phyloP scores from a whole-genome alignment of 2,113 vertebrate genomes.

The Lipotes vexillifer region DNA sequence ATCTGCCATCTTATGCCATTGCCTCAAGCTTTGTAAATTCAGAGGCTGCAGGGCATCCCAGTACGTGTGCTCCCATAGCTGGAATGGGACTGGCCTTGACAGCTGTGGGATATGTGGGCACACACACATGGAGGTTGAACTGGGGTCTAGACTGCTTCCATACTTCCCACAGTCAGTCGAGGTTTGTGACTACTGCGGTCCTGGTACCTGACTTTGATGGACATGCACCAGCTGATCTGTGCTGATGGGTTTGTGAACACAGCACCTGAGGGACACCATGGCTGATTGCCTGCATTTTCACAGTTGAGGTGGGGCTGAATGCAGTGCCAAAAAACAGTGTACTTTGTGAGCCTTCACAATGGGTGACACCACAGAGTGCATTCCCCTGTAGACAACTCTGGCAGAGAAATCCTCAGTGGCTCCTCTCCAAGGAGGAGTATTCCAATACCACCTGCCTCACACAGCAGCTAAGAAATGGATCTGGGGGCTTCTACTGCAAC shows the following conservation, averaged over 20 bases:
- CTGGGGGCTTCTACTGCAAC: neutral
- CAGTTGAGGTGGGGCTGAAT: neutral
- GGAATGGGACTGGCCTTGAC: neutral
- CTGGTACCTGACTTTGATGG: neutral
- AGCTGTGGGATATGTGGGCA: neutral
- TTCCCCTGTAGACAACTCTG: neutral
- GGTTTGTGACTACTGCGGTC: neutral
- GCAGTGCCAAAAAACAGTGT: neutral
- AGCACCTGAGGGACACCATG: fast-evolving
- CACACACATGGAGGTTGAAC: neutral
- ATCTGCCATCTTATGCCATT: neutral
- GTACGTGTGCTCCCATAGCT: neutral
- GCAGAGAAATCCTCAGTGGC: neutral
- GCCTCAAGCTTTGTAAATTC: neutral
- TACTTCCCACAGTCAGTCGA: neutral
- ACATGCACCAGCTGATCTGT: no score
- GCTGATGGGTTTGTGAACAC: neutral
- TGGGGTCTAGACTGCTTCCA: neutral
- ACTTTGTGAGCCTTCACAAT: neutral
- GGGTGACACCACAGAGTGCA: neutral
- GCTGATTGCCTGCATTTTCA: neutral
- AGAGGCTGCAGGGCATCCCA: neutral
- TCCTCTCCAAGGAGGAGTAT: neutral
- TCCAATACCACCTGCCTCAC: neutral
- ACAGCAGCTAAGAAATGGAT: neutral